phyloP scores from a whole-genome alignment of 2,797 vertebrate species.

The Tadarida brasiliensis region DNA sequence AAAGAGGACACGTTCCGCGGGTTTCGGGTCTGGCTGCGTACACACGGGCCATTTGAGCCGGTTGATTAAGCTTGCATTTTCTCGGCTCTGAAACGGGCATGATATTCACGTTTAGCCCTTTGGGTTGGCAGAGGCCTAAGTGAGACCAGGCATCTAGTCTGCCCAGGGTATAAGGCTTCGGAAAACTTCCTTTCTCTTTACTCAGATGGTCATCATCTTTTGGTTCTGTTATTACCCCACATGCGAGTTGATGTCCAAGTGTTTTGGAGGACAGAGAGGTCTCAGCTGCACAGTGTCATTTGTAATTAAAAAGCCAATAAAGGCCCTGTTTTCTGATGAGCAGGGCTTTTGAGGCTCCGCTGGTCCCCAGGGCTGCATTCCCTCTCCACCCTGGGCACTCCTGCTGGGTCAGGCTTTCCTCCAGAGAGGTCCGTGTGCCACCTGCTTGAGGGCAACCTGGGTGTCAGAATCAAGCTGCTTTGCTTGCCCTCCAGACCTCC shows the following conservation, averaged over 20 bases:
- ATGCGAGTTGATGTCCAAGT: background rate
- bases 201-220: background rate
- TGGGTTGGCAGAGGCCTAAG: background rate
- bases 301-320: conserved; percentile 32
- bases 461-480: background rate
- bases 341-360: background rate
- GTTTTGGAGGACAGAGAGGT: background rate
- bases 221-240: background rate
- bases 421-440: background rate
- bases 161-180: background rate
- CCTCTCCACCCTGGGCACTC: too few relatives aligned
- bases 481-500: background rate
- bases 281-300: background rate
- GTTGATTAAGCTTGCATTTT: background rate
- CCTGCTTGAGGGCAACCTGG: background rate
- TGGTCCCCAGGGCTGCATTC: rapidly evolving
- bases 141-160: background rate
- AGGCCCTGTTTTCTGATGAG: background rate
- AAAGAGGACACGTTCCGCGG: rapidly evolving
- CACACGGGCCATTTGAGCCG: background rate
- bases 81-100: background rate
- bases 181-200: background rate
- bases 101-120: background rate
- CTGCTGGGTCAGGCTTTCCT: background rate
- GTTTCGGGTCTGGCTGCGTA: too few relatives aligned